Conservation (phyloP, 2,797 vertebrate genomes). For the Clarias pachynema region DNA sequence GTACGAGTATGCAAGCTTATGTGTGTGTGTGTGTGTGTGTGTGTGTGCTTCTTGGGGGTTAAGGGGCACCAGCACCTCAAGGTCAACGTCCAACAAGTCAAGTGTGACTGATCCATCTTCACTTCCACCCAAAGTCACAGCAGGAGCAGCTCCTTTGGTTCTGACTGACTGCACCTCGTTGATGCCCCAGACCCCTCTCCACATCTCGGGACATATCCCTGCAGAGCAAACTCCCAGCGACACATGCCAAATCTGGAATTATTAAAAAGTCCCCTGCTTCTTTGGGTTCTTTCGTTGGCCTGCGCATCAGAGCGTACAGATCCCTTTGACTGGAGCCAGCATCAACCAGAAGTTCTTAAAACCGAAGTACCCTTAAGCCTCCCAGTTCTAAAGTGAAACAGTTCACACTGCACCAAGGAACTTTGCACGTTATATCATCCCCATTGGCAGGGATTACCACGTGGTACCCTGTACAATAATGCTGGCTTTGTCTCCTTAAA, state of each 20-base stretch:
- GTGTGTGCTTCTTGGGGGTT: not conserved
- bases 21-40: not conserved
- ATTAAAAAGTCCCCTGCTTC: conserved; percentile 1
- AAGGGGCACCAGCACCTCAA: not conserved
- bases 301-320: not conserved
- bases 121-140: conserved; percentile 24
- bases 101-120: conserved; percentile 37
- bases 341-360: not conserved
- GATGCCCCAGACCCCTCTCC: not conserved
- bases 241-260: conserved; percentile 4
- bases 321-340: not conserved
- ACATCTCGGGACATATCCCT: not conserved
- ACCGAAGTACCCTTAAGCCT: not conserved
- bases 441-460: not conserved
- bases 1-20: no score
- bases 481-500: not conserved
- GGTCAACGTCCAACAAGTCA: not conserved
- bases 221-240: not conserved
- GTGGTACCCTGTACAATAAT: not conserved
- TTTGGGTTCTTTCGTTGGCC: not conserved
- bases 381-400: not conserved
- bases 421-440: not conserved
- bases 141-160: conserved; percentile 22
- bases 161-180: not conserved
- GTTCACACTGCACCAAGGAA: not conserved